Evolutionary conservation across 2,113 vertebrate species (phyloP), one percentile per base, ranked within the genome.

Genomic region (Takifugu bimaculatus): DNA sequence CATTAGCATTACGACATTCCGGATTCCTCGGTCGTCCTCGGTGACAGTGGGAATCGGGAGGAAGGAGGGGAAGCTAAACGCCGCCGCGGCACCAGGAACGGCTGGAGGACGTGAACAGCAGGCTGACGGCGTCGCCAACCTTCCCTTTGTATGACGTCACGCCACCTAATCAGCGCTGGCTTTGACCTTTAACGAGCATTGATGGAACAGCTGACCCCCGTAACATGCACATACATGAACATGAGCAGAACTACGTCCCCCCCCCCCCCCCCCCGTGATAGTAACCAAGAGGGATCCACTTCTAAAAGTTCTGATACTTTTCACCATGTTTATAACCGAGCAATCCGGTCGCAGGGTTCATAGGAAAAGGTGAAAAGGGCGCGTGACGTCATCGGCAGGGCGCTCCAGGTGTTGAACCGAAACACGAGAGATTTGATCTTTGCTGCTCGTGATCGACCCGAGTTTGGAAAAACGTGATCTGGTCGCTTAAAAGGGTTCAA

Each of bases 1-100:
- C 28, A 80, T 83, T 76, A 85, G 70, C 13, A 65, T 75, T 63
- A 78, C 50, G 15, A 68, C 80, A 84, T 86, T 86, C 81, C 80
- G 66, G 65, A 25, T 54, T 57, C 56, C 64, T 67, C 61, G 44
- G 68, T 78, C 55, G 54, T 72, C 62, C 51, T 49, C 53, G 42
- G 49, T 60, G 65, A 72, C 51, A 70, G 68, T 60, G 52, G 27
- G 48, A 54, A 68, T 20, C 53, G 68, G 49, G 45, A 48, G 54
- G 54, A 6, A 58, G 59, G 53, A 53, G 28, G 42, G 75, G 43
- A 53, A 48, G 27, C 25, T 25, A 45, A 48, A 53, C 53, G 13
- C 45, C 57, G 11, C 35, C 51, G 53, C 43, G 25, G 32, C 60
- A 26, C 6, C 50, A 14, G 1, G n/a, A 51, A 45, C 47, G 53